Percentiles rank a stretch among this genome's conserved stretches.
Evolutionary conservation across 2,888 invertebrate species (phyloP).

Genomic region (Aspidiotus destructor): DNA sequence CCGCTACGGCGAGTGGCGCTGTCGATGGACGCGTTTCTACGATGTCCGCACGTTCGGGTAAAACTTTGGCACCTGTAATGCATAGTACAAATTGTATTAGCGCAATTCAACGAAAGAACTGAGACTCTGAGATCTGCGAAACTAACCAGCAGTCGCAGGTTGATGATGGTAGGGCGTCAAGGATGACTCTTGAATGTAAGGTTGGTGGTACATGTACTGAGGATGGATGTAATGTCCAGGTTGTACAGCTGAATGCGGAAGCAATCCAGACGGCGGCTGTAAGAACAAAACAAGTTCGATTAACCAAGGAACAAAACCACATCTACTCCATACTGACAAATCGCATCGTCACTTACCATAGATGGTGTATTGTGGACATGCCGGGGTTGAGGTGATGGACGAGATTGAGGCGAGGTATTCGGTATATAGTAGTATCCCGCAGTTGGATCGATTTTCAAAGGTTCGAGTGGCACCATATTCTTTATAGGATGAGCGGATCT

Average conservation of each 20-base stretch:
- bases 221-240: slow-evolving; percentile 50
- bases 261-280: slow-evolving; percentile 8
- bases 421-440: slow-evolving; percentile 22
- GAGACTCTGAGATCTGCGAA: too few relatives aligned
- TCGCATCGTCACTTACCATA: slow-evolving; percentile 4
- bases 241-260: slow-evolving; percentile 36
- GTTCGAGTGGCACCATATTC: slow-evolving; percentile 24
- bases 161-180: slow-evolving; percentile 28
- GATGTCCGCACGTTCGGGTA: slow-evolving; percentile 18
- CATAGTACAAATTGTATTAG: background rate
- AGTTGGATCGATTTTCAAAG: slow-evolving; percentile 23
- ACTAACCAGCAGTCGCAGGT: slow-evolving; percentile 17
- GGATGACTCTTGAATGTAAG: slow-evolving; percentile 46
- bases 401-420: slow-evolving; percentile 19
- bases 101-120: slow-evolving; percentile 4
- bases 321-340: background rate
- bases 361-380: slow-evolving; percentile 16
- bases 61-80: slow-evolving; percentile 3
- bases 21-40: slow-evolving; percentile 10
- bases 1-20: background rate
- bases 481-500: slow-evolving; percentile 19
- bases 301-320: background rate
- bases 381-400: slow-evolving; percentile 25
- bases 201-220: slow-evolving; percentile 45
- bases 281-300: background rate